Base-by-base conservation (phyloP, 64 coral and sea anemone genomes). In the Stylophora pistillata region DNA sequence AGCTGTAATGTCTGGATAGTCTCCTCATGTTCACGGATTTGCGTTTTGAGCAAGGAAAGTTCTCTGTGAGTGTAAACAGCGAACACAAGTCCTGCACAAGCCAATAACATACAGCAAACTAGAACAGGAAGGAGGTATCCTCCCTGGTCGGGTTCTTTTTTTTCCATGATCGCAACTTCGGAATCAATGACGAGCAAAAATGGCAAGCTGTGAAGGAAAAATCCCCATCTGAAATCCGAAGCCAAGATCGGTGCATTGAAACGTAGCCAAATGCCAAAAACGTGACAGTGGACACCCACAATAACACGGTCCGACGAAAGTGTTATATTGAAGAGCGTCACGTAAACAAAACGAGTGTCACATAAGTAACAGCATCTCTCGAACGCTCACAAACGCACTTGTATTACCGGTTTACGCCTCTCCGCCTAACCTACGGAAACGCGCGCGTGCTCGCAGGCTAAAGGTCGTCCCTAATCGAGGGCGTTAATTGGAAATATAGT, bases 31-130 rank as follows among this genome's bases (percentile, higher is more conserved):
- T 53, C 21, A 13, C 34, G 61, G 62, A 84, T 54, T 55, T 84
- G 80, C 5, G 18, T 53, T 70, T 84, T 84, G 0, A 84, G 60
- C 63, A 32, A 84, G 16, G 58, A 69, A 62, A 84, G 37, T 84
- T 84, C 59, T 84, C 62, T 84, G 80, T 69, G 37, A 0, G 80
- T 84, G 62, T 84, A 84, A 47, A 84, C 15, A 53, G 60, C 80
- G 31, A 69, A 84, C 33, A 84, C 17, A 26, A 84, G 41, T 7
- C 80, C 80, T 13, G 80, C 64, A 23, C 31, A 70, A 2, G 80
- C 80, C 34, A 84, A 53, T 60, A 84, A 33, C 62, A 84, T 26
- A 70, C 60, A 84, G 53, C 59, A 64, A 14, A 84, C 0, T 70
- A 70, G 28, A 84, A 84, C 30, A 53, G 80, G 80, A 11, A 84